Evolutionary conservation across 2,113 vertebrate genomes (phyloP).

Genomic region (Leptobrachium ailaonicum): DNA sequence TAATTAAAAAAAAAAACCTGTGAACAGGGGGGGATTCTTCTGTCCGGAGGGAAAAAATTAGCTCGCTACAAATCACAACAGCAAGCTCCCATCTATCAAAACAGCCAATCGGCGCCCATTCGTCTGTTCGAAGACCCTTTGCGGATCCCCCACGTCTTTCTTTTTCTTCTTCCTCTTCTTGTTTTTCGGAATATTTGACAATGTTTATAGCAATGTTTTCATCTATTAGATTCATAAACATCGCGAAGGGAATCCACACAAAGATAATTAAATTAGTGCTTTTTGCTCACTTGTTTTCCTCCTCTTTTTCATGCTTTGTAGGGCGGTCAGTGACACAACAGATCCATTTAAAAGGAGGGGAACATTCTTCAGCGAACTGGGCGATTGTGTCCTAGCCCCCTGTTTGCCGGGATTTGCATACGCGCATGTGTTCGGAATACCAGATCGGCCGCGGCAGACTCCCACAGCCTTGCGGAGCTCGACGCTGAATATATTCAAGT

Average conservation of each 20-base stretch:
- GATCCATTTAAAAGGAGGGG: slow-evolving; percentile 19
- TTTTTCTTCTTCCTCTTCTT: not conserved
- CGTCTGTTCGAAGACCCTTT: slow-evolving; percentile 10
- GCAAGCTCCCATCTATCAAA: slow-evolving; percentile 53
- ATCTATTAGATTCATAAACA: not conserved
- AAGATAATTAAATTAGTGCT: not conserved
- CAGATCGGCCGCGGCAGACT: slow-evolving; percentile 74
- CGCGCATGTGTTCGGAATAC: slow-evolving; percentile 63
- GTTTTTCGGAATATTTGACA: fast-evolving
- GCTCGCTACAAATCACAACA: slow-evolving; percentile 54
- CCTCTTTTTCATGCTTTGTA: slow-evolving; percentile 30
- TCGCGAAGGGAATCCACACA: not conserved
- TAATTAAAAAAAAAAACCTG: slow-evolving; percentile 54
- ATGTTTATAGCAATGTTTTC: slow-evolving; percentile 10
- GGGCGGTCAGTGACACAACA: slow-evolving; percentile 16
- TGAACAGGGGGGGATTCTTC: slow-evolving; percentile 54
- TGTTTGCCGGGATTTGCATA: slow-evolving; percentile 66
- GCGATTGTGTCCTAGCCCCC: slow-evolving; percentile 28
- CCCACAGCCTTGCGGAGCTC: slow-evolving; percentile 69
- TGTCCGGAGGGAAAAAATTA: slow-evolving; percentile 54
- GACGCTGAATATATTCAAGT: slow-evolving; percentile 69
- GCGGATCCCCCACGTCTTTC: not conserved
- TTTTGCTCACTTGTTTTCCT: not conserved
- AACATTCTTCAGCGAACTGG: slow-evolving; percentile 32
- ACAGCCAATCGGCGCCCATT: slow-evolving; percentile 35